Evolutionary conservation across 2,888 invertebrate species (phyloP).

Genomic region (Temnothorax ravouxi): DNA sequence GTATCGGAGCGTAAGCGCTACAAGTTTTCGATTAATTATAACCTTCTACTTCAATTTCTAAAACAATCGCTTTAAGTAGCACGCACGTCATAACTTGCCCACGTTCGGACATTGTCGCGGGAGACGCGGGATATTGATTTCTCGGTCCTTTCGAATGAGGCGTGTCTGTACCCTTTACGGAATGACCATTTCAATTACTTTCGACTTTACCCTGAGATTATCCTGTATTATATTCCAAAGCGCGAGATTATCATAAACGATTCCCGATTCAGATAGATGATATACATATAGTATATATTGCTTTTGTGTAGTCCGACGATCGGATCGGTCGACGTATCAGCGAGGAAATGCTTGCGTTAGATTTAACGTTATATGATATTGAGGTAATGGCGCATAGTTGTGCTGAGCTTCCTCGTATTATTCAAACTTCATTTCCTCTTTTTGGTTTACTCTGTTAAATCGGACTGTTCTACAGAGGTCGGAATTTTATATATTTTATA

Average conservation of each 20-base stretch:
- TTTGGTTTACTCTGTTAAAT: background rate
- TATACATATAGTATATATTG: background rate
- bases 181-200: constrained; percentile 29
- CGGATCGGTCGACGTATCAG: background rate
- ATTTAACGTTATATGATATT: background rate
- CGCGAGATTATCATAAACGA: constrained; percentile 27
- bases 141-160: constrained; percentile 47
- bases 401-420: background rate
- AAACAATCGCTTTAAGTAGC: constrained; percentile 65
- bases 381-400: background rate
- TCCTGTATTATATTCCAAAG: background rate
- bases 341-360: constrained; percentile 1
- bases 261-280: background rate
- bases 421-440: background rate
- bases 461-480: background rate
- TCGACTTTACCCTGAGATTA: constrained; percentile 4
- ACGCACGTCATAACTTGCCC: constrained; percentile 67
- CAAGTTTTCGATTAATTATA: constrained; percentile 66
- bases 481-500: background rate
- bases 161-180: constrained; percentile 37
- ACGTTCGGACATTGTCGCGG: constrained; percentile 56
- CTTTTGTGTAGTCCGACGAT: background rate
- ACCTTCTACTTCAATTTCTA: constrained; percentile 55
- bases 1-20: constrained; percentile 37
- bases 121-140: constrained; percentile 71